Evolutionary conservation across 2,888 invertebrate genomes (phyloP), one percentile per base, ranked within the genome.

Genomic region (Phoronis australis): DNA sequence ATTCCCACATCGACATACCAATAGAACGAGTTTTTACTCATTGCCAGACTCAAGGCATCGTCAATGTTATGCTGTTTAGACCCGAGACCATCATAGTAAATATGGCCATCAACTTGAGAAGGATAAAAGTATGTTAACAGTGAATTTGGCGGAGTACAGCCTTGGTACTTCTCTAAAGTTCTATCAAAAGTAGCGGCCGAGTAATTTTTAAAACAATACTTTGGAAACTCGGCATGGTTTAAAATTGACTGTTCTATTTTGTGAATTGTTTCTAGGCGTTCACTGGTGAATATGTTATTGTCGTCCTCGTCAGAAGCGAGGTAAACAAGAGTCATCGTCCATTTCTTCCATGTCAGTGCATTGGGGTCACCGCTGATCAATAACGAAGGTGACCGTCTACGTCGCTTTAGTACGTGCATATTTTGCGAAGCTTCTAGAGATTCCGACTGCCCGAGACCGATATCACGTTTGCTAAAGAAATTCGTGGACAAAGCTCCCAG

Each of bases 121-220:
- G 72, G 72, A 51, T 60, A 71, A 51, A 71, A 69, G 49, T 70
- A 71, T 22, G 69, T 65, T 45, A 72, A 42, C 2, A 72, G 50
- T 12, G 70, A 70, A 49, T 71, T 71, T 4, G 68, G 54, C 3
- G 72, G 72, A 12, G 65, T 62, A 54, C 72, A 72, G 20, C 62
- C 64, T 23, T 62, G 55, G 43, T 59, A 55, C 1, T 53, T 50
- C 24, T 53, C 44, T 6, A 67, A 47, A 1, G 62, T 60, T 18
- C 64, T 65, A 46, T 64, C 65, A 2, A 44, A 41, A 2, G 38
- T 24, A 5, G 51, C 46, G 3, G 48, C 44, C 18, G 51, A 44
- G 2, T 50, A 45, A 40, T 68, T 62, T 45, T 65, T 65, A 23
- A 57, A 61, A 53, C 72, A 72, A 45, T 67, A 71, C 18, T 71